These are phyloP conservation scores for Monopis laevigella DNA, from an alignment of 2,888 invertebrate species.

Conservation along the genomic window DNA sequence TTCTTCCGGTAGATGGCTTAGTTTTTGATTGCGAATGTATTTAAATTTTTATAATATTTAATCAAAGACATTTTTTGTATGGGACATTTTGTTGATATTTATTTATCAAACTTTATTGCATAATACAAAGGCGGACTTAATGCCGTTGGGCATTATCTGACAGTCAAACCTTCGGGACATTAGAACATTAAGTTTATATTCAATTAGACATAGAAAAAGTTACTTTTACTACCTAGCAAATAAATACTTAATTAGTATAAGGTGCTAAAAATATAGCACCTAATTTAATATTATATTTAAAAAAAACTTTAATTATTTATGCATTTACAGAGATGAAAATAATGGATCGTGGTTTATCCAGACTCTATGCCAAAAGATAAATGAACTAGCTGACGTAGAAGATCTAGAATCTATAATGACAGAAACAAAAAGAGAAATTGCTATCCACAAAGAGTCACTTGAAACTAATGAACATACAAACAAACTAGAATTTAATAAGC, in stretches of 20 bases:
- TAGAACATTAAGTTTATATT: too few species aligned
- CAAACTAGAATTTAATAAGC: slow-evolving; percentile 34
- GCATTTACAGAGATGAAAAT: slow-evolving; percentile 30
- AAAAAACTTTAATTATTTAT: not conserved
- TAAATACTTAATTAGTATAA: too few species aligned
- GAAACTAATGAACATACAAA: slow-evolving; percentile 28
- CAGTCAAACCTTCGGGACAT: too few species aligned
- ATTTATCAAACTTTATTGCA: too few species aligned
- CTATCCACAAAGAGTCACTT: slow-evolving; percentile 32
- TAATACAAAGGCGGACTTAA: too few species aligned
- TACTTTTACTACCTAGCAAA: not conserved
- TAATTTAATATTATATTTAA: not conserved
- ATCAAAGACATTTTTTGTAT: too few species aligned
- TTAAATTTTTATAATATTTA: too few species aligned
- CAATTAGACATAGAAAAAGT: not conserved
- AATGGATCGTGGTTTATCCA: slow-evolving; percentile 21
- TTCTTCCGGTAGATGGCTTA: too few species aligned
- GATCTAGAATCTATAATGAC: slow-evolving; percentile 44
- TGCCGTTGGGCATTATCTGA: too few species aligned
- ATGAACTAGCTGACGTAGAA: slow-evolving; percentile 17
- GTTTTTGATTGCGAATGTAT: too few species aligned
- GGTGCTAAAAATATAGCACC: too few species aligned
- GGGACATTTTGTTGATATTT: not conserved
- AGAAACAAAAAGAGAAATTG: slow-evolving; percentile 41
- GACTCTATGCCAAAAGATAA: slow-evolving; percentile 16